Evolutionary conservation across 1,140 invertebrate genomes (phyloP), one percentile per base, ranked within the genome.

Genomic region (Danaus plexippus): DNA sequence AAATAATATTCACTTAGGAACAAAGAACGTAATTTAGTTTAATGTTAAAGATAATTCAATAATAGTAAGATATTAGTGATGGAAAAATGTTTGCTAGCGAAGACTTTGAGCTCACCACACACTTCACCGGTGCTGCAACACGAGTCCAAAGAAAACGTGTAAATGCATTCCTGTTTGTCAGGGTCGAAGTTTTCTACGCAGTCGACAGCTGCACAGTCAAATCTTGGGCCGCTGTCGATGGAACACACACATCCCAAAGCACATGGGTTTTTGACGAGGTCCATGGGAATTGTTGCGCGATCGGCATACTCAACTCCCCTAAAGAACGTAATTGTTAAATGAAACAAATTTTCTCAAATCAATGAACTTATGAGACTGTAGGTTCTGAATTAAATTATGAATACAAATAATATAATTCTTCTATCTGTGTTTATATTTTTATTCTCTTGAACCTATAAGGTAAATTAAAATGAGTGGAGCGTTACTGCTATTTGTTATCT

Each of bases 141-240:
- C 6, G 78, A 69, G 44, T 82, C 79, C 22, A 80, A 49, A n/a
- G 76, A 73, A 42, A 73, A 85, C 8, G 80, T 84, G 13, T 55
- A 67, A 11, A 86, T 69, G 54, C 87, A 88, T 52, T 79, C 57
- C 45, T 76, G 60, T 12, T 67, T 57, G 45, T 81, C 76, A 7
- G 60, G 59, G 22, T 78, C 73, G 66, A 87, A 87, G 9, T 53
- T 61, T 52, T 88, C 84, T n/a, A 87, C 80, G 51, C 87, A 88
- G 67, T 88, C 87, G 0, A 88, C 79, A 1, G 75, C 77, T 0
- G 81, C 86, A 62, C 85, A 87, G 10, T 73, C 67, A 73, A 88
- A 80, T 22, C 59, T 60, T 8, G 83, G 77, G 15, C 54, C 66
- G 0, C 59, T 64, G n/a, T 50, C 48, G 11, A 75, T 63, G 15